These are phyloP conservation scores for Alethe castanea DNA, from an alignment of 2,113 vertebrate genomes.

Conservation along the genomic window DNA sequence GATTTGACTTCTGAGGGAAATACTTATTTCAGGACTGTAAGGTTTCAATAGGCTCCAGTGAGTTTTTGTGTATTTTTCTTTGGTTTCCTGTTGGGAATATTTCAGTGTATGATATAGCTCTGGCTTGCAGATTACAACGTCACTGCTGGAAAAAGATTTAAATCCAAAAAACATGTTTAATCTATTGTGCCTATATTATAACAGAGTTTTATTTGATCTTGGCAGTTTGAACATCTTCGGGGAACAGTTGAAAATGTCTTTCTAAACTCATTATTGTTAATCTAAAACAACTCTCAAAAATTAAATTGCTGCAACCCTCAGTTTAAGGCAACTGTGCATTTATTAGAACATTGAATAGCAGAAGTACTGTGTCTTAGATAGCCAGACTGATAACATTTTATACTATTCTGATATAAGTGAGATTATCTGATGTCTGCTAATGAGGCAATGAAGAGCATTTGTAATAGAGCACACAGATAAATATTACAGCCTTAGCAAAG, in stretches of 20 bases:
- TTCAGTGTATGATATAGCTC: conserved; percentile 42
- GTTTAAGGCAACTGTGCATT: conserved; percentile 15
- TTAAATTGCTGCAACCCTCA: conserved; percentile 24
- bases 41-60: conserved; percentile 39
- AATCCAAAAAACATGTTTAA: conserved; percentile 62
- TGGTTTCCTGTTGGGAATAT: conserved; percentile 47
- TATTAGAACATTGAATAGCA: background rate
- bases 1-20: conserved; percentile 61
- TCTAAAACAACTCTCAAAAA: conserved; percentile 54
- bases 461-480: background rate
- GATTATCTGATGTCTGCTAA: background rate
- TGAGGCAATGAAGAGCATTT: background rate
- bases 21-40: conserved; percentile 40
- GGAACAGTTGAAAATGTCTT: conserved; percentile 71
- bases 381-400: conserved; percentile 49
- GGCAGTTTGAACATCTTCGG: conserved; percentile 3
- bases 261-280: conserved; percentile 40
- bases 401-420: conserved; percentile 26
- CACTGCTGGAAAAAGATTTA: conserved; percentile 43
- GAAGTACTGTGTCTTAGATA: conserved; percentile 32
- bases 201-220: conserved; percentile 71
- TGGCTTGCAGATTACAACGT: conserved; percentile 53
- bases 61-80: conserved; percentile 48
- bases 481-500: background rate
- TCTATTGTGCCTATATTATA: conserved; percentile 58